These are phyloP conservation scores for Gandaritis pyraliata DNA, from an alignment of 2,888 invertebrate genomes.

Conservation along the genomic window DNA sequence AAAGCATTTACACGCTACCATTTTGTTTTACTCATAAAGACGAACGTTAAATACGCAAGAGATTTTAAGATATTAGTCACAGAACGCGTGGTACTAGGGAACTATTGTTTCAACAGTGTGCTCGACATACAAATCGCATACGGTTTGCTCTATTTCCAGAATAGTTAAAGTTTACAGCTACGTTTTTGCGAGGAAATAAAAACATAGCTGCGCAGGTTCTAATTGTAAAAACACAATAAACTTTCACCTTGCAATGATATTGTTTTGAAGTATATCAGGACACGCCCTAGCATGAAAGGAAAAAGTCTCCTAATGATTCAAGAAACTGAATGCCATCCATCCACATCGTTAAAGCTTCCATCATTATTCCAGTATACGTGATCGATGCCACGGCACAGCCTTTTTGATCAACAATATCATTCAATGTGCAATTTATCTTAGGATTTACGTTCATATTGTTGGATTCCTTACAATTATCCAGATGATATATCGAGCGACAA, in stretches of 20 bases:
- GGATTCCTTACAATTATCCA: conserved; percentile 64
- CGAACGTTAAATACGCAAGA: conserved; percentile 56
- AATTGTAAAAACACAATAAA: conserved; percentile 48
- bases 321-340: conserved; percentile 59
- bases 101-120: conserved; percentile 73
- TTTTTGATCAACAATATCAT: conserved; percentile 72
- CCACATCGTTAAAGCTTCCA: conserved; percentile 62
- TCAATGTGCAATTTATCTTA: conserved; percentile 67
- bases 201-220: conserved; percentile 54
- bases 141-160: conserved; percentile 71
- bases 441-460: conserved; percentile 74
- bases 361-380: conserved; percentile 61
- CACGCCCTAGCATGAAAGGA: conserved; percentile 37
- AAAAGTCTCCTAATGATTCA: conserved; percentile 48
- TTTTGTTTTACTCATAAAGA: conserved; percentile 57
- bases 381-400: conserved; percentile 61
- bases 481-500: conserved; percentile 50
- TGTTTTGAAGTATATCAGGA: conserved; percentile 39
- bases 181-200: conserved; percentile 69
- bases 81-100: conserved; percentile 53
- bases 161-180: conserved; percentile 64
- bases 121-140: conserved; percentile 70
- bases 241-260: conserved; percentile 30
- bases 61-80: conserved; percentile 71
- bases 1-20: conserved; percentile 52